These are phyloP conservation scores for Ophioninae sp. DNA, from an alignment of 2,888 invertebrate species.

Conservation along the genomic window DNA sequence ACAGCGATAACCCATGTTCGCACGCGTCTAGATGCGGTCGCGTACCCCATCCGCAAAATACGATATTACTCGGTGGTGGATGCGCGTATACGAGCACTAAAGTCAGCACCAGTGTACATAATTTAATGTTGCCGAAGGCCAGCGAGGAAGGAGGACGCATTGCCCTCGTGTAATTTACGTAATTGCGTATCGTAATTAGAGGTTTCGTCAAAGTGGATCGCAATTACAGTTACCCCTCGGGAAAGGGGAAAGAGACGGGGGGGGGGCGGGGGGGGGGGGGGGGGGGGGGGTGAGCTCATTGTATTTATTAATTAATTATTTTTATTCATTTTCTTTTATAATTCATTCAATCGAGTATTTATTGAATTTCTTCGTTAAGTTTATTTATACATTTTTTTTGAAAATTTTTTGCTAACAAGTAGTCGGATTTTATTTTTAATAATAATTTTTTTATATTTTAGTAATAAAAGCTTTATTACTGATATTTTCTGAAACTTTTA, in stretches of 20 bases:
- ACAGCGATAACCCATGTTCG: background rate
- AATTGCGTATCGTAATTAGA: slow-evolving; percentile 65
- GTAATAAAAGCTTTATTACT: too few relatives aligned
- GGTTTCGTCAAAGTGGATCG: slow-evolving; percentile 63
- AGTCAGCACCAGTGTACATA: slow-evolving; percentile 57
- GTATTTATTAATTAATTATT: background rate
- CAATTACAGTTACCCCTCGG: slow-evolving; percentile 59
- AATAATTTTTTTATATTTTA: too few relatives aligned
- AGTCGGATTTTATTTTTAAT: too few relatives aligned
- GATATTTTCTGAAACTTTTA: too few relatives aligned
- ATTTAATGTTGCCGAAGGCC: slow-evolving; percentile 47
- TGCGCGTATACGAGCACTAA: slow-evolving; percentile 30
- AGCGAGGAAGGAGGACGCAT: slow-evolving; percentile 21
- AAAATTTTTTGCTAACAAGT: too few relatives aligned
- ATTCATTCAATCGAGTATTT: too few relatives aligned
- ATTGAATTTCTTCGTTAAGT: too few relatives aligned
- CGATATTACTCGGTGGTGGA: slow-evolving; percentile 4
- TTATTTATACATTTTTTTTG: too few relatives aligned
- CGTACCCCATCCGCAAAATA: slow-evolving; percentile 19
- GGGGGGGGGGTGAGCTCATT: background rate
- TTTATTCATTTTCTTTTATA: too few relatives aligned
- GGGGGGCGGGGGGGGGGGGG: slow-evolving; percentile 36
- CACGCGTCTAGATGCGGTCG: background rate
- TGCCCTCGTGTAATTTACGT: slow-evolving; percentile 63
- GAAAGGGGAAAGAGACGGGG: too few relatives aligned